Evolutionary conservation across 2,113 vertebrate genomes (phyloP), one percentile per base, ranked within the genome.

Genomic region (Theristicus caerulescens): DNA sequence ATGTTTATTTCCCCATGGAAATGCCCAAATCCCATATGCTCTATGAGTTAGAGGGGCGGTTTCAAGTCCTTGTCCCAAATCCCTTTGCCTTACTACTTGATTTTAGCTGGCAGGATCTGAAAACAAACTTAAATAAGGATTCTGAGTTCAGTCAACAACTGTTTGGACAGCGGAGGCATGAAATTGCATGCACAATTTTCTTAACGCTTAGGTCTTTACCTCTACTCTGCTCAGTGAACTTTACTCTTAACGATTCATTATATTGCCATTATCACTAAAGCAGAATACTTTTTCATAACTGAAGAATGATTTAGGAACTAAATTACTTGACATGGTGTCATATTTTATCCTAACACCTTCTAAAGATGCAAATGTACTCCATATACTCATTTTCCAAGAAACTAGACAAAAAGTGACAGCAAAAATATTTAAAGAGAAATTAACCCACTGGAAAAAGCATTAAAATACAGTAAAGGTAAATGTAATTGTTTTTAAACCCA

Each of bases 401-500:
- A 94, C 62, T 17, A 74, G 47, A 66, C 67, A 47, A 93, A 91
- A 87, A 69, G 42, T 13, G 61, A 90, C 29, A 65, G 91, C 18
- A 96, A 93, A 96, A 92, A 93, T 94, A 86, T 94, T 94, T 96
- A 93, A 96, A 92, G 76, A 94, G n/a, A 93, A 94, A 90, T 83
- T 32, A 97, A 91, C n/a, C 52, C 78, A 92, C 62, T 85, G 64
- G 47, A 88, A 96, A 95, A 96, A 90, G 54, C 86, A 85, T 97
- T 98, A 97, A 95, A 93, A 95, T 38, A 91, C 47, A 47, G 51
- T 72, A 83, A 95, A 97, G 65, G 94, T 96, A 95, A 96, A 97
- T 95, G 94, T 95, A 96, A 97, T 97, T 98, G 97, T 96, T 98
- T 97, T 97, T 84, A 93, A 97, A 95, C 82, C 82, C 65, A 97